These are phyloP conservation scores for Bruchidius siliquastri DNA, from an alignment of 2,888 invertebrate genomes.

Conservation along the genomic window DNA sequence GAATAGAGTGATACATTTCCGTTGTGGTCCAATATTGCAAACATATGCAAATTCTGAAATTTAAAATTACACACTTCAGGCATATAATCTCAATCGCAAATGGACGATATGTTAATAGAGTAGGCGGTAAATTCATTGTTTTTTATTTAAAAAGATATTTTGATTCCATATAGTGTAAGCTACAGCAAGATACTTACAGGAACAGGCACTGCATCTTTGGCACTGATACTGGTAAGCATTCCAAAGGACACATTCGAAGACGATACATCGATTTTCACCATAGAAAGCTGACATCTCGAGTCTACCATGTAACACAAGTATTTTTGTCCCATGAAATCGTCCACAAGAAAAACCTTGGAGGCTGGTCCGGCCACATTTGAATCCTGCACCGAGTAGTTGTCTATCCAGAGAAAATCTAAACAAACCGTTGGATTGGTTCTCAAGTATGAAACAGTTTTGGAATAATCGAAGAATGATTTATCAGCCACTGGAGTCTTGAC, in stretches of 20 bases:
- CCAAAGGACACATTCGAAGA: conserved; percentile 72
- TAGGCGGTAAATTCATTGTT: no score
- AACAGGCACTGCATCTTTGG: conserved; percentile 79
- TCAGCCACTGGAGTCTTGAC: conserved; percentile 38
- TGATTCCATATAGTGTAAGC: no score
- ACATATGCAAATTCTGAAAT: conserved; percentile 67
- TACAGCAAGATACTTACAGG: no score
- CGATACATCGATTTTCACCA: conserved; percentile 63
- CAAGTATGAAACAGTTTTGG: conserved; percentile 34
- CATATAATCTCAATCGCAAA: no score
- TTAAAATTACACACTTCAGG: not conserved
- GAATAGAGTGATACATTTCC: conserved; percentile 80
- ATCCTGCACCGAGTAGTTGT: conserved; percentile 51
- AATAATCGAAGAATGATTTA: conserved; percentile 39
- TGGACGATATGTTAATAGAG: no score
- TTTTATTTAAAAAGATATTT: no score
- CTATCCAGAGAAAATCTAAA: conserved; percentile 87
- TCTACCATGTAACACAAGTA: conserved; percentile 76
- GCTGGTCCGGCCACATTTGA: conserved; percentile 52
- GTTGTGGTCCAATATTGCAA: conserved; percentile 74
- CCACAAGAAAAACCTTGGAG: conserved; percentile 74
- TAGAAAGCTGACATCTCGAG: conserved; percentile 60
- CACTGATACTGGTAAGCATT: conserved; percentile 64
- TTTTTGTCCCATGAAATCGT: conserved; percentile 80
- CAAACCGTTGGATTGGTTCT: conserved; percentile 75